Percentiles rank a stretch among this genome's conserved stretches.
phyloP scores from a whole-genome alignment of 2,888 invertebrate species.

The Branchipolynoe longqiensis region DNA sequence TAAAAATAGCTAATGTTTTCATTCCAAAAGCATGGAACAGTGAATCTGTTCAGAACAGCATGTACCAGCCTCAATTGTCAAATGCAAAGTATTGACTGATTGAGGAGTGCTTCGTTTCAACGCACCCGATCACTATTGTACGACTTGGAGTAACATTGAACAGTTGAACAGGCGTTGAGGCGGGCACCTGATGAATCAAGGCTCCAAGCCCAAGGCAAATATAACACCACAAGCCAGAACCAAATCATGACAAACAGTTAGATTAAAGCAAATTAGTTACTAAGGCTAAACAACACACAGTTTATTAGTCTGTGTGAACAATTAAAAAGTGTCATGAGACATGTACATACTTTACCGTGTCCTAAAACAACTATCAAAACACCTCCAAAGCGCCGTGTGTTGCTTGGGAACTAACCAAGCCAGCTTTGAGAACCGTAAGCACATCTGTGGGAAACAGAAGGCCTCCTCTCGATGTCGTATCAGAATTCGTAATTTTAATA shows the following conservation, averaged over 20 bases:
- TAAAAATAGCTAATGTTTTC: no score
- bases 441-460: not conserved
- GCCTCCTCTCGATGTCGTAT: no score
- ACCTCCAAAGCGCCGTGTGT: not conserved
- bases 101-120: no score
- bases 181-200: not conserved
- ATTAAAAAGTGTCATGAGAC: not conserved
- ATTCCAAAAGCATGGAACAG: no score
- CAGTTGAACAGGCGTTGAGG: not conserved
- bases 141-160: no score
- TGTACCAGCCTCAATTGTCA: no score
- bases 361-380: not conserved
- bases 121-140: no score
- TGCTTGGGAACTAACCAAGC: slow-evolving; percentile 50
- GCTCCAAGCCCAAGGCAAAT: not conserved
- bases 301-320: not conserved
- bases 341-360: not conserved
- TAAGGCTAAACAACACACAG: no score
- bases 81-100: no score
- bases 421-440: slow-evolving; percentile 3
- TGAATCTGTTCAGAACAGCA: no score
- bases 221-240: not conserved
- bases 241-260: not conserved
- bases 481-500: no score
- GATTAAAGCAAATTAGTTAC: no score